Evolutionary conservation across 2,797 vertebrate species (phyloP), one percentile per base, ranked within the genome.

Genomic region (Crossoptilon crossoptilon): DNA sequence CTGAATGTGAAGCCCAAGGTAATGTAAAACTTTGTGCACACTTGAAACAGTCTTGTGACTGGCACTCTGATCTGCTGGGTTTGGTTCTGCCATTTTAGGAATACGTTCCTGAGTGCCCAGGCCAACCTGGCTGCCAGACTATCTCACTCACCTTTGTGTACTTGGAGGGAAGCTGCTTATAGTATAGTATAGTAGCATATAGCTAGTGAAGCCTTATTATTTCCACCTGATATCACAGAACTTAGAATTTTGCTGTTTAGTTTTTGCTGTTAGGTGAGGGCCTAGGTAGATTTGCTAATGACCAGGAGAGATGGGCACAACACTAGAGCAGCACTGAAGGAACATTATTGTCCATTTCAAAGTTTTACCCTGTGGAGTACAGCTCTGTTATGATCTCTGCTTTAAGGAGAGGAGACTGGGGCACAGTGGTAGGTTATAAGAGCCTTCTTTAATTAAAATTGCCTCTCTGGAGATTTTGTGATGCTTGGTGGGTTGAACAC

Each of bases 201-300:
- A 91, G 60, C 71, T 84, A 88, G 39, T 88, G 80, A 90, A 93
- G 84, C 70, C 43, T 94, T 73, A 84, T 60, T 14, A 81, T 93
- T 94, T 90, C 79, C 70, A 88, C 64, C 67, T 67, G 84, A 41
- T 48, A 27, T 78, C 51, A 62, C 39, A 89, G 35, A 67, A 39
- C 84, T 91, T 53, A 63, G 66, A 84, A 33, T 89, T 21, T 27
- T 27, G 5, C 33, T 86, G 43, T 53, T 75, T 84, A 86, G 49
- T 35, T 35, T 35, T 35, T 35, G 18, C 60, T 93, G 70, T 86
- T 48, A 92, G 70, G 80, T 84, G 82, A 78, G 48, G 59, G 48
- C 87, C 86, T 64, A 75, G 84, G 60, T 31, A 73, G 56, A 74
- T 82, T 84, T 93, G 27, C 27, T 58, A 46, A 70, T 60, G 76